Percentiles rank a stretch among this genome's conserved stretches.
Conservation (phyloP, 2,888 invertebrate species). For the Torymus texanus region DNA sequence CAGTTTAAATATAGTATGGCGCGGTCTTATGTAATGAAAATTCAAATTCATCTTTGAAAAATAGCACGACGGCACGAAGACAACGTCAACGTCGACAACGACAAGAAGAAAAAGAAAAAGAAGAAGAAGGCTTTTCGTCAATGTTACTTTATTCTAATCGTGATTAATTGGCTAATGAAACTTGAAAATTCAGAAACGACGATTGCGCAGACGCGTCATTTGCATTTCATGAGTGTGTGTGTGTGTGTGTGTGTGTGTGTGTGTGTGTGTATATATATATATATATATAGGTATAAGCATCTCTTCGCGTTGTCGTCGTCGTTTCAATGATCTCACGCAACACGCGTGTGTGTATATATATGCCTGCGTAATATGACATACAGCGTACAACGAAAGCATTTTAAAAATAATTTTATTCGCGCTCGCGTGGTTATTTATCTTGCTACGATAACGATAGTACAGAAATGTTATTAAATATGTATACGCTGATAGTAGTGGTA, state of each 20-base stretch:
- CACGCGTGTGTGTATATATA: not conserved
- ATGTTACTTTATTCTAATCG: conserved; percentile 6
- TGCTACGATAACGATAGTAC: not conserved
- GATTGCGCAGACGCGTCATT: conserved; percentile 16
- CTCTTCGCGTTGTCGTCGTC: not conserved
- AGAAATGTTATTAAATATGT: too few species aligned
- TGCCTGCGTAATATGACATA: not conserved
- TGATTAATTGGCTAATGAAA: conserved; percentile 36
- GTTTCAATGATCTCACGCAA: not conserved
- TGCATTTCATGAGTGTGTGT: conserved; percentile 14
- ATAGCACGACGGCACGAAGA: not conserved
- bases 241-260: too few species aligned
- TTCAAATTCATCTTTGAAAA: conserved; percentile 28
- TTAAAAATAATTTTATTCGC: conserved; percentile 14
- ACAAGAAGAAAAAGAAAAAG: too few species aligned
- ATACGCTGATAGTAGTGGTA: too few species aligned
- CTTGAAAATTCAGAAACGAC: conserved; percentile 9
- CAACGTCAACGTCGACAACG: too few species aligned
- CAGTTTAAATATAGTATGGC: conserved; percentile 16
- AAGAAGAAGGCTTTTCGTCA: conserved; percentile 27
- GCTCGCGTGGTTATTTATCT: not conserved
- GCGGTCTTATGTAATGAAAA: conserved; percentile 18
- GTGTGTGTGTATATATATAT: too few species aligned
- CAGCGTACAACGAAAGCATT: not conserved
- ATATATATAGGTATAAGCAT: too few species aligned